Evolutionary conservation across 1,140 invertebrate genomes (phyloP).

Genomic region (Cydia strobilella): DNA sequence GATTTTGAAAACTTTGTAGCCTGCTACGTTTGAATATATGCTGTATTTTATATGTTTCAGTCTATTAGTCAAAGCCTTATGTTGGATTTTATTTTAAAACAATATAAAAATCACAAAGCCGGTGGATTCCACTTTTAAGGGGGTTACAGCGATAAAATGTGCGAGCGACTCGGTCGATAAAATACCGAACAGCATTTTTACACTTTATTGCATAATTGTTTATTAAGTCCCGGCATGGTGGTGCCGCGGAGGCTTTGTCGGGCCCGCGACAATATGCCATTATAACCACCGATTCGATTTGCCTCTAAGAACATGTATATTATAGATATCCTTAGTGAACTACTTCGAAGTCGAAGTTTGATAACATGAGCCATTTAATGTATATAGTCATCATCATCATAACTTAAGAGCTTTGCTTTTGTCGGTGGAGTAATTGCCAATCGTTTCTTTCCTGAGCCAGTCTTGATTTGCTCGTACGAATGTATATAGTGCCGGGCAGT

Average conservation of each 20-base stretch:
- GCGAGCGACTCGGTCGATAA: constrained; percentile 59
- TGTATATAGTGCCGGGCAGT: neutral
- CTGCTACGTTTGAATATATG: no score
- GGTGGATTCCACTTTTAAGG: constrained; percentile 35
- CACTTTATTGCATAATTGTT: constrained; percentile 70
- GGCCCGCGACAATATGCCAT: constrained; percentile 52
- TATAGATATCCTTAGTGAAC: constrained; percentile 29
- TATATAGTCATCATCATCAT: no score
- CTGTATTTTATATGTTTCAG: no score
- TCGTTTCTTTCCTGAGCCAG: no score
- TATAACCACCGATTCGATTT: constrained; percentile 63
- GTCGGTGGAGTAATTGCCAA: no score
- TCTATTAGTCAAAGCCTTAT: neutral
- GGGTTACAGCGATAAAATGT: constrained; percentile 33
- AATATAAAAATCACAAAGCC: constrained; percentile 9
- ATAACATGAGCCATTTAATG: neutral
- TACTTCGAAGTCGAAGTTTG: neutral
- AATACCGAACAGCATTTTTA: constrained; percentile 57
- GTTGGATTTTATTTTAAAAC: neutral
- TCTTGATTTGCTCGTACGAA: no score
- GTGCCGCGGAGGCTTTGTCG: constrained; percentile 53
- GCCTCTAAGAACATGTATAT: constrained; percentile 39
- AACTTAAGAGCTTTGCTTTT: no score
- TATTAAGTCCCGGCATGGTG: constrained; percentile 54
- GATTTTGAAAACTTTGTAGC: no score